Evolutionary conservation across 2,888 invertebrate genomes (phyloP), one percentile per base, ranked within the genome.

Genomic region (Stegana nigrithorax): DNA sequence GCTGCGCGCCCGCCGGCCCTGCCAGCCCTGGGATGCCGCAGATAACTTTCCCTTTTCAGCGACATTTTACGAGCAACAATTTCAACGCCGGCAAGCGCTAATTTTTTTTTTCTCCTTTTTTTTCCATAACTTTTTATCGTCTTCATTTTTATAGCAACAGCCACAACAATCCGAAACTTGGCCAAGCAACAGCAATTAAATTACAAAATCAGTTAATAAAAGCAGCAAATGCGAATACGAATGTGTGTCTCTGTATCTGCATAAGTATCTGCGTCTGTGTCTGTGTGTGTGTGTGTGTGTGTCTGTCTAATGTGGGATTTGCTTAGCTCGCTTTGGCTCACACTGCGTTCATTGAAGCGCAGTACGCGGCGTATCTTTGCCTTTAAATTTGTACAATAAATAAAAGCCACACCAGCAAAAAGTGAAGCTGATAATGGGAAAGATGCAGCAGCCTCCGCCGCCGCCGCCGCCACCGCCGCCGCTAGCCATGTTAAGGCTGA

Each of bases 21-120:
- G n/a, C 50, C 2, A n/a, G 21, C 50, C 26, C 50, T 23, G n/a
- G 26, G 25, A 50, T 50, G 60, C 44, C 42, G 67, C 68, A 62
- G 66, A 68, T 74, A 78, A 79, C 78, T 78, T 78, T 78, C 78
- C 80, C 81, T 78, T 78, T 78, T 74, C 71, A 71, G 73, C 79
- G 73, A 67, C 71, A 69, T 69, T 79, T 73, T 73, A 77, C 64
- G 79, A 66, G 68, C 66, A 65, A 69, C 64, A 63, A 50, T 63
- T 72, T 68, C 51, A 65, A 51, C 26, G 55, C 53, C 32, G 44
- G 47, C 27, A 32, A 32, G 26, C 53, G 32, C 59, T 67, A 66
- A 60, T 69, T 32, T 63, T 66, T 62, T 60, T 50, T 32, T 55
- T 36, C 19, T 10, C 68, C 27, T 63, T 66, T 62, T 60, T 50